Percentiles rank a stretch among this genome's conserved stretches.
Evolutionary conservation across 2,797 vertebrate species (phyloP).

Genomic region (Melanotaenia maccullochi): DNA sequence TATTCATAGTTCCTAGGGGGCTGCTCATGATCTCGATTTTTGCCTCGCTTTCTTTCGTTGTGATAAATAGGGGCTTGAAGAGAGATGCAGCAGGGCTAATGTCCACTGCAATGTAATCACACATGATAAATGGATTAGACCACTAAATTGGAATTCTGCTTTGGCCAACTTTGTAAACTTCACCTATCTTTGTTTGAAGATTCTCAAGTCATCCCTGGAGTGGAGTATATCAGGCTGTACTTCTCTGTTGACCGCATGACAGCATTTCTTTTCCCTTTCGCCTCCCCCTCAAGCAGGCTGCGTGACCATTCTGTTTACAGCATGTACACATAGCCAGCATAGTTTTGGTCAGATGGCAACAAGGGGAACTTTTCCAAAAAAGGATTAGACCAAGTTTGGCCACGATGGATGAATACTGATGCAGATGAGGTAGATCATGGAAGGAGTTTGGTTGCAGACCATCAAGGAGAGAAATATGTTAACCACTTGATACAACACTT

Average conservation of each 20-base stretch:
- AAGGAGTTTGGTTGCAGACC: slow-evolving; percentile 20
- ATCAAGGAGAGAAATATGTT: background rate
- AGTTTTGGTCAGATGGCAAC: slow-evolving; percentile 47
- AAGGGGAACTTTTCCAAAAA: slow-evolving; percentile 59
- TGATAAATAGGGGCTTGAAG: slow-evolving; percentile 23
- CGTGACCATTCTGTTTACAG: slow-evolving; percentile 52
- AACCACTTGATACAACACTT: background rate
- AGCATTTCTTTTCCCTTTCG: background rate
- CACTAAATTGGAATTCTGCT: slow-evolving; percentile 34
- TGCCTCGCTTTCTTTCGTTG: slow-evolving; percentile 7
- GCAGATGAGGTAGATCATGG: slow-evolving; percentile 43
- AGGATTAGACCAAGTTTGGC: slow-evolving; percentile 54
- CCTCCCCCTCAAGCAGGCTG: background rate
- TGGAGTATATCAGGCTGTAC: slow-evolving; percentile 2
- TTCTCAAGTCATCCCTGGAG: slow-evolving; percentile 12
- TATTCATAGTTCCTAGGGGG: background rate
- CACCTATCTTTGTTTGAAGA: background rate
- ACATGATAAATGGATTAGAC: slow-evolving; percentile 27
- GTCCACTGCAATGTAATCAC: slow-evolving; percentile 30
- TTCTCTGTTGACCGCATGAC: background rate
- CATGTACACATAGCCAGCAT: slow-evolving; percentile 53
- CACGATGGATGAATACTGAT: slow-evolving; percentile 24
- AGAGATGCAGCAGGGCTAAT: slow-evolving; percentile 22
- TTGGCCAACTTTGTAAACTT: slow-evolving; percentile 20
- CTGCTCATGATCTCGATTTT: slow-evolving; percentile 2